Conservation (phyloP, 2,888 invertebrate genomes). For the Meandrusa payeni region DNA sequence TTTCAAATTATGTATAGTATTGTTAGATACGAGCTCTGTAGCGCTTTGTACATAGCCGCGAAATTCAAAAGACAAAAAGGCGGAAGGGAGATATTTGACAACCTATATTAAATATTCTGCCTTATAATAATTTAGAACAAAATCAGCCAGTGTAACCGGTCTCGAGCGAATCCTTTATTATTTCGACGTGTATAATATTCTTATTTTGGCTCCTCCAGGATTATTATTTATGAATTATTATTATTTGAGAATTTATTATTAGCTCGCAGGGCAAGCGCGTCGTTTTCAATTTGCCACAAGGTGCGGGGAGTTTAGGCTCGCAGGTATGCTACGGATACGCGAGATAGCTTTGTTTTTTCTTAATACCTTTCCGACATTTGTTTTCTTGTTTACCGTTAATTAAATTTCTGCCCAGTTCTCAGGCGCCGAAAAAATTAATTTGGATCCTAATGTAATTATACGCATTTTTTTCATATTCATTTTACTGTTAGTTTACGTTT, state of each 20-base stretch:
- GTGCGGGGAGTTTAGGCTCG: constrained; percentile 43
- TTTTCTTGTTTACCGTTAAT: constrained; percentile 58
- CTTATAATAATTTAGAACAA: too few relatives aligned
- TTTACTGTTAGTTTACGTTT: too few relatives aligned
- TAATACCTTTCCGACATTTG: constrained; percentile 64
- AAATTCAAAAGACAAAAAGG: too few relatives aligned
- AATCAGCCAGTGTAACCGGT: constrained; percentile 54
- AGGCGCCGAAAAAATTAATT: constrained; percentile 67
- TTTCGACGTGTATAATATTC: constrained; percentile 75
- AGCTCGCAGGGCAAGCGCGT: constrained; percentile 69
- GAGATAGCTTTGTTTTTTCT: constrained; percentile 49
- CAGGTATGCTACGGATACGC: constrained; percentile 43
- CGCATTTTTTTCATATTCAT: constrained; percentile 25
- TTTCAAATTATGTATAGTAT: too few relatives aligned
- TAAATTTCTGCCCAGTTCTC: constrained; percentile 61
- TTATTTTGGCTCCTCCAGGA: constrained; percentile 75
- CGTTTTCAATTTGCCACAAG: constrained; percentile 79
- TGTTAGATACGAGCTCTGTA: too few relatives aligned
- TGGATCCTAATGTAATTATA: constrained; percentile 59
- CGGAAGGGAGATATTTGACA: too few relatives aligned
- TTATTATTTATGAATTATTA: constrained; percentile 82
- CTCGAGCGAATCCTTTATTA: constrained; percentile 74
- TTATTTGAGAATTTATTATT: constrained; percentile 80
- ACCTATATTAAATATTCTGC: too few relatives aligned
- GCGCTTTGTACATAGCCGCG: too few relatives aligned